Base-by-base conservation (phyloP, 1,140 invertebrate genomes). In the Drosophila santomea region DNA sequence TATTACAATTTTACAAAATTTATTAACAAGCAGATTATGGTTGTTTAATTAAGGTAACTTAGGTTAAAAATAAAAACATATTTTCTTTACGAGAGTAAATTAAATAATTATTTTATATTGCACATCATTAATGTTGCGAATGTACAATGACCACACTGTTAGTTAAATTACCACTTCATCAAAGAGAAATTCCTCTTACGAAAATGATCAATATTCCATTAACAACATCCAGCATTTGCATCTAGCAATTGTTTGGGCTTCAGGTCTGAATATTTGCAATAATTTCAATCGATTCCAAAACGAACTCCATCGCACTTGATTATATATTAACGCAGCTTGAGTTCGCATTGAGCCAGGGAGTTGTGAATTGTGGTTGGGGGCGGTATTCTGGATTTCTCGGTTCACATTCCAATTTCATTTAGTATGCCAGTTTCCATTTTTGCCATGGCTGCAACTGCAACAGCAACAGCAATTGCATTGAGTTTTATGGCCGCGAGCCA, bases 401-500 rank as follows among this genome's bases (percentile, higher is more conserved):
- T 45, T 25, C 20, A 4, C 39, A 44, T 60, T 60, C 38, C 60
- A 50, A 66, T 67, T 66, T 50, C 44, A 66, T 66, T 66, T 50
- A 66, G 35, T 35, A 50, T 67, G 36, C 36, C 38, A 23, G 32
- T 56, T 39, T 20, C 25, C 8, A n/a, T 39, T 56, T 35, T 60
- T 47, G 50, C 41, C n/a, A 44, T n/a, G n/a, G 32, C 7, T n/a
- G 35, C 48, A 50, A 55, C 8, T 12, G 38, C 38, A 38, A 38
- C 14, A 0, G 4, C 50, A 55, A 32, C 7, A 44, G 50, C 58
- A 39, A 20, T 17, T 45, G 47, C 47, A 56, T 43, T 43, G 56
- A 73, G 38, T 59, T 62, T 62, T 72, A 74, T 68, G 47, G 45
- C 83, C 55, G 57, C 55, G 20, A 50, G 83, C 74, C 43, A 55